These are phyloP conservation scores for Pheosia tremula DNA, from an alignment of 2,888 invertebrate species.

Conservation along the genomic window DNA sequence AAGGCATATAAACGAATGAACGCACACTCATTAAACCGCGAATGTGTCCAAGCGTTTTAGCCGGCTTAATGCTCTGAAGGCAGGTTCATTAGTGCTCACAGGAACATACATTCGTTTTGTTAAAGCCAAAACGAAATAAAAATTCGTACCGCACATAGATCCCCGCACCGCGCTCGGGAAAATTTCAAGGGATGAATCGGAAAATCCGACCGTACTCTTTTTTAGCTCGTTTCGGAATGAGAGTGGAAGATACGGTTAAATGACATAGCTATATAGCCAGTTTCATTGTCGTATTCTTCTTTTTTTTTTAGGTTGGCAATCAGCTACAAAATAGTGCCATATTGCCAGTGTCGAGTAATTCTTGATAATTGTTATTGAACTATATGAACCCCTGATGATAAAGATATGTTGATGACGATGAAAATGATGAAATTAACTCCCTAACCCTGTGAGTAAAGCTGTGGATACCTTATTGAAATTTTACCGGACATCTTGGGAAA, in stretches of 20 bases:
- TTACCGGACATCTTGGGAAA: no score
- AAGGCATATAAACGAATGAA: constrained; percentile 44
- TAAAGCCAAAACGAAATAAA: constrained; percentile 57
- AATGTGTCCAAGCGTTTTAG: constrained; percentile 46
- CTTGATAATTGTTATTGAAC: no score
- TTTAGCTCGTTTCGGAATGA: constrained; percentile 36
- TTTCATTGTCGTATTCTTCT: constrained; percentile 30
- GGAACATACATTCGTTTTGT: constrained; percentile 58
- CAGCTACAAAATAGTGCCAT: no score
- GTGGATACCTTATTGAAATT: no score
- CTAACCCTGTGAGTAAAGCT: no score
- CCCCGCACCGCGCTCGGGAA: constrained; percentile 37
- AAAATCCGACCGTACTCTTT: constrained; percentile 40
- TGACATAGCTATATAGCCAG: constrained; percentile 29
- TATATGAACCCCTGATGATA: no score
- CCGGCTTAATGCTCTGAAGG: constrained; percentile 54
- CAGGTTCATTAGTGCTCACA: constrained; percentile 66
- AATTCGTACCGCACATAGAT: constrained; percentile 36
- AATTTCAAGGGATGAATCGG: constrained; percentile 51
- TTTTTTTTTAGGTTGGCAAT: no score
- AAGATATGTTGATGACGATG: no score
- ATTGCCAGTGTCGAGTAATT: no score
- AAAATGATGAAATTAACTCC: no score
- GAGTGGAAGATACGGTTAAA: constrained; percentile 30
- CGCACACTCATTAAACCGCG: constrained; percentile 38